These are phyloP conservation scores for Protonibea diacanthus DNA, from an alignment of 2,797 vertebrate species.

Conservation along the genomic window DNA sequence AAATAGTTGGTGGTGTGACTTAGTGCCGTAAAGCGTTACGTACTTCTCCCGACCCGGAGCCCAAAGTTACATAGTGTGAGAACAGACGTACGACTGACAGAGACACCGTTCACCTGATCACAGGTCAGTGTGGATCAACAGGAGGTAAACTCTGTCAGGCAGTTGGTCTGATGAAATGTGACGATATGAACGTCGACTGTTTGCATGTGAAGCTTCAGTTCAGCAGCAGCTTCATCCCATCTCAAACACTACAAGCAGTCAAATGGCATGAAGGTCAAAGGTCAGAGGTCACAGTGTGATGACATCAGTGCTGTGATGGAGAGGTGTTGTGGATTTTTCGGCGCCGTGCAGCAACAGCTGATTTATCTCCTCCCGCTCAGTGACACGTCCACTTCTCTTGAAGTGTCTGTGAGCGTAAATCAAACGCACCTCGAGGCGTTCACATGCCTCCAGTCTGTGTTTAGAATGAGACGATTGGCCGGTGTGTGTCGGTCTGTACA, in stretches of 20 bases:
- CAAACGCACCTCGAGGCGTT: slow-evolving; percentile 32
- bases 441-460: slow-evolving; percentile 25
- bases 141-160: too few species aligned
- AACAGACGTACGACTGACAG: too few species aligned
- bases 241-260: not conserved
- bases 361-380: slow-evolving; percentile 41
- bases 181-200: not conserved
- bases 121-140: too few species aligned
- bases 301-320: slow-evolving; percentile 36
- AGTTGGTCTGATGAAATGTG: not conserved
- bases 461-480: not conserved
- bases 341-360: not conserved
- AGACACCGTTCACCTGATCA: too few species aligned
- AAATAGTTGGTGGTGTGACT: too few species aligned
- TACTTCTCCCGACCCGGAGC: too few species aligned
- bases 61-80: too few species aligned
- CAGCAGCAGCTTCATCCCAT: not conserved
- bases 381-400: slow-evolving; percentile 32
- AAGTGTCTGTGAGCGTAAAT: slow-evolving; percentile 53
- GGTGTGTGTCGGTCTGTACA: not conserved
- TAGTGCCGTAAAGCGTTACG: too few species aligned
- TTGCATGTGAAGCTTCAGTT: too few species aligned
- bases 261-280: slow-evolving; percentile 1
- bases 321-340: slow-evolving; percentile 39
- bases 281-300: slow-evolving; percentile 28